A percentile compares a stretch with the other conserved stretches of the same genome.
phyloP scores from a whole-genome alignment of 1,140 invertebrate species.

The Trachymyrmex cornetzi region DNA sequence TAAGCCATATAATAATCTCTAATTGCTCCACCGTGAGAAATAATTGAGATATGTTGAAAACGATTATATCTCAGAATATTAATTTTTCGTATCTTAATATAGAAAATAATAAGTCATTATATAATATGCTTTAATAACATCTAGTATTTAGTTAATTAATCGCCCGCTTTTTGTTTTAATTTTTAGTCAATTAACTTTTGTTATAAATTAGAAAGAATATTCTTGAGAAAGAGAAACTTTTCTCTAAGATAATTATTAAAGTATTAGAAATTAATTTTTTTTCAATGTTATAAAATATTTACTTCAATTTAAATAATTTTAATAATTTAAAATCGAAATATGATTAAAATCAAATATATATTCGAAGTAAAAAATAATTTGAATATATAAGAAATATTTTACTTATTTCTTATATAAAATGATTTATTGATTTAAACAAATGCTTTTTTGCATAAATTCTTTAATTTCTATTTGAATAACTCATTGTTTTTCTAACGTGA shows the following conservation, averaged over 20 bases:
- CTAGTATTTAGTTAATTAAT: not conserved
- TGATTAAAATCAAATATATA: too few relatives aligned
- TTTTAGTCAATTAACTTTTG: not conserved
- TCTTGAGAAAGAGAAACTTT: not conserved
- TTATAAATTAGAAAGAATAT: conserved; percentile 2
- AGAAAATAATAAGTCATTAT: conserved; percentile 18
- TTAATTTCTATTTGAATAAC: not conserved
- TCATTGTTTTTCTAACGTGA: not conserved
- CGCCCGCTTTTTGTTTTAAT: not conserved
- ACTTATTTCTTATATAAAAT: too few relatives aligned
- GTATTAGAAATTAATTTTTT: not conserved
- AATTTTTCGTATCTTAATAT: conserved; percentile 29
- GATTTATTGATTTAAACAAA: not conserved
- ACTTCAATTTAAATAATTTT: not conserved
- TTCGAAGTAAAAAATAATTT: too few relatives aligned
- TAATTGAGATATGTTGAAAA: conserved; percentile 22
- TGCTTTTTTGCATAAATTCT: not conserved
- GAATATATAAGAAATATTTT: too few relatives aligned
- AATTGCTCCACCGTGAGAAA: not conserved
- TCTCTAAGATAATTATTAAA: conserved; percentile 8
- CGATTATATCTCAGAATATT: conserved; percentile 3
- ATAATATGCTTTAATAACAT: not conserved
- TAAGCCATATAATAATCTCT: conserved; percentile 10
- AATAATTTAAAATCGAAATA: too few relatives aligned
- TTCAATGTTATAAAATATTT: not conserved